Conservation (phyloP, 2,797 vertebrate genomes). For the Nannoperca obscura region DNA sequence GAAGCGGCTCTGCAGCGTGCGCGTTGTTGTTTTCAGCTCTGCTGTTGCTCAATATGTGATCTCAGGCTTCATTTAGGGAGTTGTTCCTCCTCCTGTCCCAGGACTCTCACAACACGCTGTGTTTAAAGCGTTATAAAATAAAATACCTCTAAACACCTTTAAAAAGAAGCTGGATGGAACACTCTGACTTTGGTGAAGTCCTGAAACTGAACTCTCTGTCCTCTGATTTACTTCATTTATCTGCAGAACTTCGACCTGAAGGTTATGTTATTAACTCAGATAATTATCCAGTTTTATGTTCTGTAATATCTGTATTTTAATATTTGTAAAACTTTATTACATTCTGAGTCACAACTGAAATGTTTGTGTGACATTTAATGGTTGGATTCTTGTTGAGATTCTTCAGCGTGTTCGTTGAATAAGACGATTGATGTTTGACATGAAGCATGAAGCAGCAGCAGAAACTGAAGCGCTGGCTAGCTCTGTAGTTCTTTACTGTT, state of each 20-base stretch:
- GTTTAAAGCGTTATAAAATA: not conserved
- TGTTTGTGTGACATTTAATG: too few relatives aligned
- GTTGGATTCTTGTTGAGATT: too few relatives aligned
- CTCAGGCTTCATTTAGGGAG: not conserved
- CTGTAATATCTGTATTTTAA: too few relatives aligned
- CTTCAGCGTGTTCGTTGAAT: not conserved
- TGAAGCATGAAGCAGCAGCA: too few relatives aligned
- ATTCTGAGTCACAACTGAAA: too few relatives aligned
- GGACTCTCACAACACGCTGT: not conserved
- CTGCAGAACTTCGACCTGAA: not conserved
- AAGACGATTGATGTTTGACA: not conserved
- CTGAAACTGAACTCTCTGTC: not conserved
- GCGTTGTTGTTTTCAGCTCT: slow-evolving; percentile 28
- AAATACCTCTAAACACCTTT: not conserved
- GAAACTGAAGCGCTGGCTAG: too few relatives aligned
- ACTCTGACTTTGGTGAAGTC: too few relatives aligned
- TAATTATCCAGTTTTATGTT: too few relatives aligned
- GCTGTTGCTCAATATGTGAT: slow-evolving; percentile 47
- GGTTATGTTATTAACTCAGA: not conserved
- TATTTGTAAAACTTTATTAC: too few relatives aligned
- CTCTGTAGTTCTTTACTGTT: too few relatives aligned
- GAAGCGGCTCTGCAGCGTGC: not conserved
- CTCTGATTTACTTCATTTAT: not conserved
- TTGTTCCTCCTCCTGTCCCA: not conserved
- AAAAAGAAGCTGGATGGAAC: too few relatives aligned